These are phyloP conservation scores for human (Homo sapiens) DNA, from an alignment of 2,113 vertebrate species.

Conservation along the genomic window GRCh38 chr2:104270501-104271000, in stretches of 20 bases:
- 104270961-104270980: not conserved
- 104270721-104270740: fast-evolving
- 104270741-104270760: not conserved
- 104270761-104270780: conserved; percentile 28
- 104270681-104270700: not conserved
- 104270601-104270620: not conserved
- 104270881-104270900: not conserved
- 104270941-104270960: no score
- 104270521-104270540: conserved; percentile 42
- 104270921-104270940: not conserved
- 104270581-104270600: conserved; percentile 40
- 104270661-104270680: not conserved
- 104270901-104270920: not conserved
- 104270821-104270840: not conserved
- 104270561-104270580: conserved; percentile 35
- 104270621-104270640: no score
- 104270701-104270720: not conserved
- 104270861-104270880: not conserved
- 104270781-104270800: not conserved
- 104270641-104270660: conserved; percentile 45
- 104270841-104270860: not conserved
- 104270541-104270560: conserved; percentile 47
- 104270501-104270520: conserved; percentile 53
- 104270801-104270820: not conserved
- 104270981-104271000: not conserved